Percentiles rank a stretch among this genome's conserved stretches.
Conservation (phyloP, 2,797 vertebrate species). For the Myotis pilosus region DNA sequence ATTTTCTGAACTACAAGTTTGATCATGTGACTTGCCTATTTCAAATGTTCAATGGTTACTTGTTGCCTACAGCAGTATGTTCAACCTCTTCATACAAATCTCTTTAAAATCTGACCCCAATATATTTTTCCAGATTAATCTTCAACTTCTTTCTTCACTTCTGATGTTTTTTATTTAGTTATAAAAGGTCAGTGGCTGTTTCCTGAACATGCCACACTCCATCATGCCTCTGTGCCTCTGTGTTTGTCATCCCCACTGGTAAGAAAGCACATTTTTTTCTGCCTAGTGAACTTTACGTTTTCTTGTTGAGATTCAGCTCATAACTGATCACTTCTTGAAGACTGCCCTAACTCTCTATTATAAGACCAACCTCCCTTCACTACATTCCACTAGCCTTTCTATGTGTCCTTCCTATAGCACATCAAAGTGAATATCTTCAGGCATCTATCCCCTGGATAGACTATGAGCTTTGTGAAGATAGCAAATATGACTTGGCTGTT, state of each 20-base stretch:
- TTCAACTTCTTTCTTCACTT: conserved; percentile 39
- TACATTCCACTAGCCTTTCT: background rate
- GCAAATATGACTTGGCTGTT: background rate
- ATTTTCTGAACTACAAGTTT: conserved; percentile 30
- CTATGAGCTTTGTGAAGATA: background rate
- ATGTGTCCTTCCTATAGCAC: fast-evolving
- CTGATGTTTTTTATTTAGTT: conserved; percentile 18
- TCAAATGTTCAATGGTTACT: conserved; percentile 40
- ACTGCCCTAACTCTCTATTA: background rate
- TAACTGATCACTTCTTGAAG: background rate
- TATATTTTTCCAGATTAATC: conserved; percentile 66
- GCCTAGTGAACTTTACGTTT: conserved; percentile 63
- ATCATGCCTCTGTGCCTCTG: conserved; percentile 24
- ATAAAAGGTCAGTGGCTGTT: conserved; percentile 58
- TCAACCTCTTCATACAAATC: conserved; percentile 42
- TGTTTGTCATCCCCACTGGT: conserved; percentile 36
- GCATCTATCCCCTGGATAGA: background rate
- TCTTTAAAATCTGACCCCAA: conserved; percentile 59
- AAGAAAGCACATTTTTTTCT: conserved; percentile 56
- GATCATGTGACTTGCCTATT: conserved; percentile 17
- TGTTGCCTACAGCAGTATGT: conserved; percentile 52
- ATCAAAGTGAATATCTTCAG: background rate
- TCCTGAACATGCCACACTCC: conserved; percentile 6
- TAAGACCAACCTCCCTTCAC: background rate
- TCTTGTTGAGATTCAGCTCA: conserved; percentile 54